Conservation (phyloP, 2,888 invertebrate species). For the Phorcus lineatus region DNA sequence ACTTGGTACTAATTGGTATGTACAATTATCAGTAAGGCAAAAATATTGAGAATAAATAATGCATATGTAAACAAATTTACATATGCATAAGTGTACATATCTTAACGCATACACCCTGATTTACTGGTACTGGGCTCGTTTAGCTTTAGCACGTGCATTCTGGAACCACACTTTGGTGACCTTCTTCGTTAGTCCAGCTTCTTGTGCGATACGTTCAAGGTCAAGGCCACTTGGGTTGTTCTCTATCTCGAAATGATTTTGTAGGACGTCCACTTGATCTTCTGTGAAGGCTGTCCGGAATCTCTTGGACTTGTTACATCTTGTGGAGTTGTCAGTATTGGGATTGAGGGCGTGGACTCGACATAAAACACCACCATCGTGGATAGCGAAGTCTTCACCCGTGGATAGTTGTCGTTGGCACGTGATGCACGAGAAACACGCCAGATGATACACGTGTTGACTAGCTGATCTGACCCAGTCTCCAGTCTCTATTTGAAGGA, state of each 20-base stretch:
- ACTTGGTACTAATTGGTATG: too few species aligned
- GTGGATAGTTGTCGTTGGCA: not conserved
- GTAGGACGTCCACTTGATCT: not conserved
- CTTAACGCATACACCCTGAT: too few species aligned
- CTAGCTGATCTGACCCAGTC: not conserved
- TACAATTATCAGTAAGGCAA: too few species aligned
- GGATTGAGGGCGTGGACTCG: not conserved
- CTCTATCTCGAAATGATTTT: not conserved
- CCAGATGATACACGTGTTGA: not conserved
- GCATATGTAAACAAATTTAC: too few species aligned
- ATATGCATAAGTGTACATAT: too few species aligned
- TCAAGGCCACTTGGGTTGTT: not conserved
- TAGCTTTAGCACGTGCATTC: not conserved
- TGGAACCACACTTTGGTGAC: not conserved
- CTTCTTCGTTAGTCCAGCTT: not conserved
- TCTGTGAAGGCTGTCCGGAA: slow-evolving; percentile 4
- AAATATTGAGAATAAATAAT: too few species aligned
- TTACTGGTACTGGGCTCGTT: not conserved
- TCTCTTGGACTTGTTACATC: not conserved
- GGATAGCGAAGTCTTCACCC: not conserved
- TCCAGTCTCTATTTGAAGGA: not conserved
- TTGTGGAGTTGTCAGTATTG: not conserved
- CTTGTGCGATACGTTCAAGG: not conserved
- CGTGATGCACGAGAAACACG: slow-evolving; percentile 1
- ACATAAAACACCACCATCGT: not conserved